Evolutionary conservation across 2,888 invertebrate genomes (phyloP), one percentile per base, ranked within the genome.

Genomic region (Craniophora ligustri): DNA sequence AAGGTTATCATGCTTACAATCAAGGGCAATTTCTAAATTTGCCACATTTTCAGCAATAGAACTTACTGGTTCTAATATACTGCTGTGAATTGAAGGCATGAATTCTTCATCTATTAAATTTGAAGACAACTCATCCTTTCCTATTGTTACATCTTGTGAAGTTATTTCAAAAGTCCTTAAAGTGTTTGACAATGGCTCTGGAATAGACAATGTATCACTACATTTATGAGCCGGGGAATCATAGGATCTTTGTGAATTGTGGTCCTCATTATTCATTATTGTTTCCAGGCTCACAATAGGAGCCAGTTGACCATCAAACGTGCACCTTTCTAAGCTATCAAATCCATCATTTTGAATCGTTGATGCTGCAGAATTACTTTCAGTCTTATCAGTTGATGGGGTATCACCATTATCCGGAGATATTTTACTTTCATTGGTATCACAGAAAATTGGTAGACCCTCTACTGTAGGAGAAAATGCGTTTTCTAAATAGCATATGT

Each of bases 381-480:
- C 93, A 87, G 93, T 93, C 87, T 92, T 92, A 86, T 94, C 94
- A 39, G 94, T 94, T 60, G 94, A 94, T 57, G 94, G 94, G 45
- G 94, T 94, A 73, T 94, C 92, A 50, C 93, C 91, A 68, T 89
- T 92, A 71, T 92, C 93, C 35, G 93, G 91, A 48, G 93, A 92
- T 67, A 81, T 82, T 83, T 93, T 93, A 75, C 82, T 86, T 63
- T 89, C 89, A 75, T 84, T 87, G 63, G 67, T 86, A 83, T 88
- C 88, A 86, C 89, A 89, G 76, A 93, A 92, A 72, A 87, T 89
- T 63, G 93, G 93, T 75, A 95, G 87, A 74, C 95, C 95, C 81
- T 95, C 95, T 64, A 94, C 95, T 61, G 95, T 95, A 40, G 95
- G 95, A 47, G 95, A 95, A 86, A 95, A 94, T 65, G 95, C 93